Evolutionary conservation across 2,797 vertebrate genomes (phyloP).

Genomic region (Characodon lateralis): DNA sequence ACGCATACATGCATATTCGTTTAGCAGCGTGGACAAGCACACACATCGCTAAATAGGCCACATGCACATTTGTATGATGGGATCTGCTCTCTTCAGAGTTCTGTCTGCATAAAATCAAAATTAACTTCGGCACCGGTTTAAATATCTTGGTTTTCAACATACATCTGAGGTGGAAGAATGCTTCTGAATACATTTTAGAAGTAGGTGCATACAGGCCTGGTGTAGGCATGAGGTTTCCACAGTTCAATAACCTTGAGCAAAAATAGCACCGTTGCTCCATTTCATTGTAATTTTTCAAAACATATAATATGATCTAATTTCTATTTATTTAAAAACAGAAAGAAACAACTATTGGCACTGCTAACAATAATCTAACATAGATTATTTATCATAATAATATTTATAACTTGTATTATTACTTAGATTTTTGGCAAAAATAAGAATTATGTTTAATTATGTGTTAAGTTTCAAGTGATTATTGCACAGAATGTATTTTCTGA

Average conservation of each 20-base stretch:
- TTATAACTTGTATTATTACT: too few relatives aligned
- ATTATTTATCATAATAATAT: too few relatives aligned
- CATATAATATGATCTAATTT: too few relatives aligned
- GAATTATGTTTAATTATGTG: too few relatives aligned
- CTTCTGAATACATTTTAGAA: background rate
- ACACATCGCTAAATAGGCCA: background rate
- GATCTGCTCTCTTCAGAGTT: background rate
- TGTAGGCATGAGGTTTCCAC: background rate
- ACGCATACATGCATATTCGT: conserved; percentile 16
- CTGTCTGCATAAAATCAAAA: background rate
- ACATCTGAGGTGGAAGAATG: background rate
- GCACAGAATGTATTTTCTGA: too few relatives aligned
- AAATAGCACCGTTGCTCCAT: background rate
- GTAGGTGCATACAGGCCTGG: background rate
- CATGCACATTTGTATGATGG: background rate
- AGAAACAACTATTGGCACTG: too few relatives aligned
- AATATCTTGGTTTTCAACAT: background rate
- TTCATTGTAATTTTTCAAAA: background rate
- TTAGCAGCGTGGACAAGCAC: conserved; percentile 3
- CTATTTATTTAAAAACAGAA: too few relatives aligned
- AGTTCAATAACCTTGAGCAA: background rate
- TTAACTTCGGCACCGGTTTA: background rate
- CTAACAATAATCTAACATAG: too few relatives aligned
- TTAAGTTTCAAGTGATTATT: too few relatives aligned
- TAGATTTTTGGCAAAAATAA: too few relatives aligned